Evolutionary conservation across 2,797 vertebrate species (phyloP).

Genomic region (Hypotaenidia philippensis): DNA sequence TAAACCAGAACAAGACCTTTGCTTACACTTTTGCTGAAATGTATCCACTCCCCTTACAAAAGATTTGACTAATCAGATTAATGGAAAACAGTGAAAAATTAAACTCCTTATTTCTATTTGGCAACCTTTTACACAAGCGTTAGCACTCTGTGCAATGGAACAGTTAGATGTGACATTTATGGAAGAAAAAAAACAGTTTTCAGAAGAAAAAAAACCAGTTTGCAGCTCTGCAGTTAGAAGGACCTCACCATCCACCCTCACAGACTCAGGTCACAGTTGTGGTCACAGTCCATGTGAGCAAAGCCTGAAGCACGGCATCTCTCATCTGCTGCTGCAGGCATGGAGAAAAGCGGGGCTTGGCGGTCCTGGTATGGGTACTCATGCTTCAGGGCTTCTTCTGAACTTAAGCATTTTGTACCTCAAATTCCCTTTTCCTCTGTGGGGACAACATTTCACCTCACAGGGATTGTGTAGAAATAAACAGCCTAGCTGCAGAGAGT

Average conservation of each 20-base stretch:
- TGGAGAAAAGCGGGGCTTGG: background rate
- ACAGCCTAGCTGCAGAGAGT: background rate
- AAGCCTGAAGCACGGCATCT: background rate
- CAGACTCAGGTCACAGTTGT: background rate
- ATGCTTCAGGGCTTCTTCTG: fast-evolving
- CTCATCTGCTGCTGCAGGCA: background rate
- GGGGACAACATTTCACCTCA: background rate
- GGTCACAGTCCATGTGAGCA: background rate
- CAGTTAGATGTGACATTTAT: background rate
- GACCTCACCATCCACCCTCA: background rate
- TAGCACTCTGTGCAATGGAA: background rate
- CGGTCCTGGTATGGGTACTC: background rate
- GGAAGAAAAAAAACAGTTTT: background rate
- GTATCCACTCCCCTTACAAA: background rate
- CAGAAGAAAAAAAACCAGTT: background rate
- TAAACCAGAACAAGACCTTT: background rate
- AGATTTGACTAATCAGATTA: background rate
- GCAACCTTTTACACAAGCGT: background rate
- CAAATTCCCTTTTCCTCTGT: background rate
- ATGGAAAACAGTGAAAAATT: background rate
- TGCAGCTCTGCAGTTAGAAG: background rate
- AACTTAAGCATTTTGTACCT: background rate
- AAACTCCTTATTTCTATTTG: background rate
- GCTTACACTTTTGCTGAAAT: background rate
- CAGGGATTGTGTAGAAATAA: background rate